Evolutionary conservation across 64 coral and sea anemone species (phyloP), one percentile per base, ranked within the genome.

Genomic region (Pocillopora damicornis): DNA sequence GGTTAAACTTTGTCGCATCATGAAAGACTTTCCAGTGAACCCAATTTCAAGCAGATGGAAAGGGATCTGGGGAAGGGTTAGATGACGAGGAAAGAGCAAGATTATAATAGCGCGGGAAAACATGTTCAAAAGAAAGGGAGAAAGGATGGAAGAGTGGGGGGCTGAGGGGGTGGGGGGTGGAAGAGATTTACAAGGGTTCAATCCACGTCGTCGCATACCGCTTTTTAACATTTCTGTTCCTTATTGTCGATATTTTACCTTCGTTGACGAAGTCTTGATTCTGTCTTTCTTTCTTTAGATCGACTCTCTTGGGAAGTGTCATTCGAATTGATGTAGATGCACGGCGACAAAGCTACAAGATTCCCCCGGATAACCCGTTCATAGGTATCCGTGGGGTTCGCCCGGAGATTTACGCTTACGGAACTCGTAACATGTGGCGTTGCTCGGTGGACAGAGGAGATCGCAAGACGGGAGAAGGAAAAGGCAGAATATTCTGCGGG

Each of bases 371-470:
- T 74, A 97, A 97, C 60, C 94, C 94, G 13, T 97, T 97, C 37
- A 35, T 90, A 61, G 86, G 93, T 13, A 87, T 58, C 13, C 73
- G 77, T 15, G 81, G 91, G 34, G 59, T 79, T 11, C 82, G 91
- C 69, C 76, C 94, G 15, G 94, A 97, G 76, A 93, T 97, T 75
- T 97, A 90, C 61, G 94, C 94, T 12, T 97, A 90, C 30, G 94
- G 94, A 17, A 88, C 75, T 34, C 91, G 94, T 3, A 97, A 97
- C 73, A 97, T 97, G 94, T 97, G 94, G 94, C 78, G 94, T 75
- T 96, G 94, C 59, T 96, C 94, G 2, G 75, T 93, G 18, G 94
- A 96, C 35, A 84, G 91, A n/a, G 94, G 94, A 1, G 94, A 96
- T 73, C 89, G 86, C 35, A 77, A 58, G 20, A 95, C 94, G 6